A percentile compares a stretch with the other conserved stretches of the same genome.
Conservation (phyloP, 2,797 vertebrate genomes). For the Cryptoblepharus egeriae region DNA sequence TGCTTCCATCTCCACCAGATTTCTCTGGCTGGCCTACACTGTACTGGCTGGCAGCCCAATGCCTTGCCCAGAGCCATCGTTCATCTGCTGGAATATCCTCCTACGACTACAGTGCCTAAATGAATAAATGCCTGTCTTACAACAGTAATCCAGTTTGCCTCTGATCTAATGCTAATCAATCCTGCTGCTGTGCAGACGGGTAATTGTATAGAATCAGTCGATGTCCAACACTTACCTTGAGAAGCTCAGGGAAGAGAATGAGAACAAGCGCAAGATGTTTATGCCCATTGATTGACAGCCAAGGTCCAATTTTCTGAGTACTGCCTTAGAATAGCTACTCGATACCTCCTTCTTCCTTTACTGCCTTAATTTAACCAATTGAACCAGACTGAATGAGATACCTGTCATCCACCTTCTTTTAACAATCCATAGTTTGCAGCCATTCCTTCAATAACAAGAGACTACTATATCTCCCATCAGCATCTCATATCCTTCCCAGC, state of each 20-base stretch:
- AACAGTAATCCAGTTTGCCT: constrained; percentile 18
- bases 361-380: background rate
- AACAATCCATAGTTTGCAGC: background rate
- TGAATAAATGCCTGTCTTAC: constrained; percentile 24
- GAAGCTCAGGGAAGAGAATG: background rate
- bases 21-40: background rate
- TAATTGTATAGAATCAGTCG: background rate
- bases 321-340: background rate
- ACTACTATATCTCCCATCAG: too few species aligned
- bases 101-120: background rate
- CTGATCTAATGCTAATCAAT: constrained; percentile 30
- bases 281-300: constrained; percentile 7
- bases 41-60: background rate
- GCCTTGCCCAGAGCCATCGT: background rate
- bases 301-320: background rate
- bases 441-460: background rate
- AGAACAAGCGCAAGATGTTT: background rate
- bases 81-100: constrained; percentile 11
- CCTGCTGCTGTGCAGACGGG: background rate
- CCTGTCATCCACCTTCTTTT: background rate
- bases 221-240: background rate
- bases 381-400: background rate
- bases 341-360: background rate
- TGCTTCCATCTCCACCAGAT: background rate
- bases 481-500: background rate